Evolutionary conservation across 2,888 invertebrate species (phyloP).

Genomic region (Idaea aversata): DNA sequence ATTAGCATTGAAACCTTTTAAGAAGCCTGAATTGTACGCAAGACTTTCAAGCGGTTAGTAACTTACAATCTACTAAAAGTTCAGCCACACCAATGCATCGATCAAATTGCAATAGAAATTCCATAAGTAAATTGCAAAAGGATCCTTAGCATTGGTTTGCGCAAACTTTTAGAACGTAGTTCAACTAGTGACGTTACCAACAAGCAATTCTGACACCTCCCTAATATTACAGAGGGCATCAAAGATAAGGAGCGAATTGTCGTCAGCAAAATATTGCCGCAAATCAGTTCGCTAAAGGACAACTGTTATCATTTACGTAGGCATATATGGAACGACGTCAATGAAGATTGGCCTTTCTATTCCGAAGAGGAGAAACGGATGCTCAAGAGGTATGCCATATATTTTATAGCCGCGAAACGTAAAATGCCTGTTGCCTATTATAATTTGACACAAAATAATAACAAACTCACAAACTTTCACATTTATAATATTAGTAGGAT

Average conservation of each 20-base stretch:
- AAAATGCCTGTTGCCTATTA: too few relatives aligned
- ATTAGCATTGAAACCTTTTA: conserved; percentile 94
- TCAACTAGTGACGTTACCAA: conserved; percentile 5
- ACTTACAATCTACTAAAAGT: conserved; percentile 5
- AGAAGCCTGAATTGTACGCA: conserved; percentile 93
- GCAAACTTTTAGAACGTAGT: conserved; percentile 21
- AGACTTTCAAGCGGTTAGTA: conserved; percentile 89
- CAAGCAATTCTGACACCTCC: conserved; percentile 16
- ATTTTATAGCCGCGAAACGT: too few relatives aligned
- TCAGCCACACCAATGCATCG: background rate
- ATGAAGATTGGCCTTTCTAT: conserved; percentile 97
- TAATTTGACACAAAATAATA: too few relatives aligned
- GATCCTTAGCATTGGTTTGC: background rate
- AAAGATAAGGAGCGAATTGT: conserved; percentile 89
- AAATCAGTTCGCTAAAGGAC: conserved; percentile 90
- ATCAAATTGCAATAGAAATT: background rate
- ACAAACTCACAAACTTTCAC: too few relatives aligned
- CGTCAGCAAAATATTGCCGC: conserved; percentile 88
- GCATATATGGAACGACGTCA: conserved; percentile 95
- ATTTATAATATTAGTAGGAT: too few relatives aligned
- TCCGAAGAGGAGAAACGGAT: conserved; percentile 93
- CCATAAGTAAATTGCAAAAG: too few relatives aligned
- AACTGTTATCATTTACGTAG: conserved; percentile 94
- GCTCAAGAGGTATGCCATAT: conserved; percentile 85
- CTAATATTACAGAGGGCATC: conserved; percentile 87